Evolutionary conservation across 2,888 invertebrate species (phyloP).

Genomic region (Gortyna flavago): DNA sequence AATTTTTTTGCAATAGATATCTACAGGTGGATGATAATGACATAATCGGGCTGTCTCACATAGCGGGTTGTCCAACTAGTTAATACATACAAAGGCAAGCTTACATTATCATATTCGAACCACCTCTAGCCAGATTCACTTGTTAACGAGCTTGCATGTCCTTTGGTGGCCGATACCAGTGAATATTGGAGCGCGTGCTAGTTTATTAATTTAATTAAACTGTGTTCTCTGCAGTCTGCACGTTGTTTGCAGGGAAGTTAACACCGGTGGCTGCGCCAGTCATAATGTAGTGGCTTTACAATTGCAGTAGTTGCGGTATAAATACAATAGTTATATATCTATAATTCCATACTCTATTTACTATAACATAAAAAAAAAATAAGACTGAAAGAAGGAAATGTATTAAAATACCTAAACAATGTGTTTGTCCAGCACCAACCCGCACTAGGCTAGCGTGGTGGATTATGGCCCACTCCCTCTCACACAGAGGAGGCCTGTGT

Average conservation of each 20-base stretch:
- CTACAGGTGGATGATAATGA: neutral
- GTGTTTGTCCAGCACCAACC: neutral
- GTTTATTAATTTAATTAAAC: constrained; percentile 55
- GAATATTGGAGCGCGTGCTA: constrained; percentile 9
- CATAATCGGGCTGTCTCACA: neutral
- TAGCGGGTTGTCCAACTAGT: neutral
- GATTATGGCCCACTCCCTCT: too few relatives aligned
- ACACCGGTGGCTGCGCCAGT: constrained; percentile 9
- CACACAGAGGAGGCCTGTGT: too few relatives aligned
- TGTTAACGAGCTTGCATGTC: constrained; percentile 5
- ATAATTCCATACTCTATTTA: neutral
- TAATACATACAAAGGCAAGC: neutral
- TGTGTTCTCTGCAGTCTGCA: constrained; percentile 18
- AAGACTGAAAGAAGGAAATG: neutral
- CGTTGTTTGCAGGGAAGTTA: constrained; percentile 27
- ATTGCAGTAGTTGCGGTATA: neutral
- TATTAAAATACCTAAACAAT: too few relatives aligned
- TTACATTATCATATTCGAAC: neutral
- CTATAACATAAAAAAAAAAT: neutral
- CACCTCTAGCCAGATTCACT: neutral
- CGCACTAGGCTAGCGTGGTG: too few relatives aligned
- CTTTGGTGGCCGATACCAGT: neutral
- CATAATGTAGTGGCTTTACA: constrained; percentile 21
- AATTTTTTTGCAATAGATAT: neutral
- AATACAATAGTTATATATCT: neutral